A percentile compares a stretch with the other conserved stretches of the same genome.
These are phyloP conservation scores for Vanacampus margaritifer DNA, from an alignment of 2,113 vertebrate genomes.

Conservation along the genomic window DNA sequence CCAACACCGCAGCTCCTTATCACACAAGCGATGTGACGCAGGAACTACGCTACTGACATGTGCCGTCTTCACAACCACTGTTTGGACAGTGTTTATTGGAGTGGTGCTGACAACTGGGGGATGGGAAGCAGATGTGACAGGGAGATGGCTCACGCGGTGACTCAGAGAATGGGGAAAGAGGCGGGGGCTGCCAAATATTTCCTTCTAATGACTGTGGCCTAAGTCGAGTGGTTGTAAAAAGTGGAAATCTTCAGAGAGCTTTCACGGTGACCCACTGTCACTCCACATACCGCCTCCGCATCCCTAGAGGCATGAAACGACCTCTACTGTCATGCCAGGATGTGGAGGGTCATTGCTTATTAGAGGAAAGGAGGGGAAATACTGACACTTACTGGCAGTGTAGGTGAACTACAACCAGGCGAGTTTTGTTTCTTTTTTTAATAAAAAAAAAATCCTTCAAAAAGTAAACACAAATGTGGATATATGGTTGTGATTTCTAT, in stretches of 20 bases:
- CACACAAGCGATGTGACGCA: conserved; percentile 14
- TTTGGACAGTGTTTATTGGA: conserved; percentile 13
- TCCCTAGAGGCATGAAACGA: conserved; percentile 54
- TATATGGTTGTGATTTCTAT: background rate
- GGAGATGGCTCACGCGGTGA: conserved; percentile 5
- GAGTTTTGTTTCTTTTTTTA: background rate
- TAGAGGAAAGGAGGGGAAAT: conserved; percentile 15
- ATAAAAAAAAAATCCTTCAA: background rate
- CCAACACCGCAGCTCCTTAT: conserved; percentile 12
- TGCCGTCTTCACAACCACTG: conserved; percentile 2
- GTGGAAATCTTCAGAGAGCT: background rate
- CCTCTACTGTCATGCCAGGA: conserved; percentile 56
- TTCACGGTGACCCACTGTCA: conserved; percentile 6
- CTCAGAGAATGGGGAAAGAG: conserved; percentile 14
- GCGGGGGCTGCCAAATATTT: background rate
- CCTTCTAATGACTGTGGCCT: background rate
- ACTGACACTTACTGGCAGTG: conserved; percentile 44
- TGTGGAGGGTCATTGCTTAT: conserved; percentile 22
- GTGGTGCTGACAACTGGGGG: conserved; percentile 23
- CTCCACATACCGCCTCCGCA: conserved; percentile 10
- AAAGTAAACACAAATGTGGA: background rate
- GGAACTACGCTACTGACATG: conserved; percentile 9
- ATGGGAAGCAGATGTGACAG: conserved; percentile 8
- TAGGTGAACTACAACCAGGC: background rate
- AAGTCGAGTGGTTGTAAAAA: background rate